Conservation (phyloP, 2,113 vertebrate species). For the Equus przewalskii region DNA sequence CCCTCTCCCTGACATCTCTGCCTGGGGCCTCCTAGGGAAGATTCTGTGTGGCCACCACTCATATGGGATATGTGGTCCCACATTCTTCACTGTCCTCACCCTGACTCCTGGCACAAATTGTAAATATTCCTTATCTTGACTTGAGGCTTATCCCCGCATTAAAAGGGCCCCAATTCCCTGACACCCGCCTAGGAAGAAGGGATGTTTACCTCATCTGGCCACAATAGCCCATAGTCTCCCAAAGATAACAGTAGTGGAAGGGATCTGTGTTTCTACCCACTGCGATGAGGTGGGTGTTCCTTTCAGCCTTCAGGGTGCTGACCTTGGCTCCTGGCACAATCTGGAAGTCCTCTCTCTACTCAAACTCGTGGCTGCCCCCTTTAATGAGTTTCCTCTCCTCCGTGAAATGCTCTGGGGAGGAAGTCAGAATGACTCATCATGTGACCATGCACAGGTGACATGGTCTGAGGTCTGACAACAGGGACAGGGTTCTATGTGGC, state of each 20-base stretch:
- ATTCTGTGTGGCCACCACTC: background rate
- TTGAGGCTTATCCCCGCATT: background rate
- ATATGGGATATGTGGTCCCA: no score
- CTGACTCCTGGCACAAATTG: background rate
- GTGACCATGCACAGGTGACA: background rate
- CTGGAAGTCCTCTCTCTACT: background rate
- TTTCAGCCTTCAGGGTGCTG: background rate
- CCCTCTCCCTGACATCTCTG: background rate
- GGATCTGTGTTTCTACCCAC: background rate
- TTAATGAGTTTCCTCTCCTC: background rate
- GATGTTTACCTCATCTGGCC: background rate
- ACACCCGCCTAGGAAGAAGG: background rate
- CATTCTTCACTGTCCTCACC: background rate
- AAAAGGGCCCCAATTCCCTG: background rate
- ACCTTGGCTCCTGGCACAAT: background rate
- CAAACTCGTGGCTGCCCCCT: no score
- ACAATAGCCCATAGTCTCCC: background rate
- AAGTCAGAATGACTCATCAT: background rate
- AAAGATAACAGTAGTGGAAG: background rate
- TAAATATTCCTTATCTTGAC: background rate
- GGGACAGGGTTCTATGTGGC: background rate
- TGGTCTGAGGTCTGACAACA: background rate
- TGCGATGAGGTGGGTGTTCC: background rate
- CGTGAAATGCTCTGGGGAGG: background rate
- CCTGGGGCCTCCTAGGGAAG: background rate